Base-by-base conservation (phyloP, 2,888 invertebrate genomes). In the Metallyticus violacea region DNA sequence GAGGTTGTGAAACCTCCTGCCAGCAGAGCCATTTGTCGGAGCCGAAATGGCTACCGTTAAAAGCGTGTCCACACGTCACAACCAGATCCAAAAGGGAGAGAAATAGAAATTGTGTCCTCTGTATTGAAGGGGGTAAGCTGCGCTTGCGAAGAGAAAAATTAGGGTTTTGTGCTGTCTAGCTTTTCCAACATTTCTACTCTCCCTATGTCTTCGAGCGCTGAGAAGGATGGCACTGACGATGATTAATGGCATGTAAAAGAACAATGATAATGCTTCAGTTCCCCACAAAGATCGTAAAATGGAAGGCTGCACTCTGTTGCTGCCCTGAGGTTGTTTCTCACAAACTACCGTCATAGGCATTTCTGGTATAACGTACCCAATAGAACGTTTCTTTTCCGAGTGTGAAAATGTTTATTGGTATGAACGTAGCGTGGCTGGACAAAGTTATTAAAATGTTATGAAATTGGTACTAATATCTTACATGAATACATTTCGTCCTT, bases 11-110 rank as follows among this genome's bases (percentile, higher is more conserved):
- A 6, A 29, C 15, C 9, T 9, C 6, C 40, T 62, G 40, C 40
- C 40, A 62, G 77, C 27, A 22, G 79, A 78, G 85, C 87, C 83
- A 87, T 87, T 87, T 86, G 86, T 82, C 40, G 77, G 83, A 77
- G 83, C 77, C 83, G 83, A 83, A 83, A 83, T 83, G 83, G 77
- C 83, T 77, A 77, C 82, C 80, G 86, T 85, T 87, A 86, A 86
- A 86, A 87, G 87, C 87, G 85, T 87, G 87, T 87, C 82, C 86
- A 86, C 86, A 86, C 86, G 87, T 87, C 87, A 87, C 77, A 83
- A 85, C 81, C 87, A 86, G 86, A 82, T 81, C 80, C 85, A 80
- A 62, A 62, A 76, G 82, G 77, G 82, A 82, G 40, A 62, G 40
- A 62, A 62, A 62, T 62, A 62, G 40, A 62, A 62, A 62, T 62